Percentiles rank a stretch among this genome's conserved stretches.
Evolutionary conservation across 2,797 vertebrate genomes (phyloP).

Genomic region (Spinibarbus caldwelli): DNA sequence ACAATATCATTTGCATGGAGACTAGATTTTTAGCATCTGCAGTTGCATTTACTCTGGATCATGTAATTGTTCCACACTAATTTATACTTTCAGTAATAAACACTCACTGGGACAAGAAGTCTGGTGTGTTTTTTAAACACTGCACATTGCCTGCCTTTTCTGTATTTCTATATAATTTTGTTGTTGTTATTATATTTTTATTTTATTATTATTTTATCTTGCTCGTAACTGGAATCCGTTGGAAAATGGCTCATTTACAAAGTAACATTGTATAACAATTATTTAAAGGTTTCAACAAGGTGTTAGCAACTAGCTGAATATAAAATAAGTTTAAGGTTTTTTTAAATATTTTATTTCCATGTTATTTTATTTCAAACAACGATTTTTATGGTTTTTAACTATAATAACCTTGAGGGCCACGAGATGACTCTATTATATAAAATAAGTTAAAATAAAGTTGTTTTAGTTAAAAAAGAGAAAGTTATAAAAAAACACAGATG

Average conservation of each 20-base stretch:
- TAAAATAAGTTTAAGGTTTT: too few relatives aligned
- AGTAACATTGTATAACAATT: not conserved
- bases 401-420: not conserved
- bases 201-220: not conserved
- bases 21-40: slow-evolving; percentile 4
- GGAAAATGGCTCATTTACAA: not conserved
- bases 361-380: not conserved
- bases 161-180: not conserved
- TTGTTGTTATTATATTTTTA: too few relatives aligned
- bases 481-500: too few relatives aligned
- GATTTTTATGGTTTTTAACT: not conserved
- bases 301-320: too few relatives aligned
- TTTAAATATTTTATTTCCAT: not conserved
- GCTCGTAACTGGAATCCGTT: too few relatives aligned
- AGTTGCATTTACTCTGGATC: slow-evolving; percentile 14
- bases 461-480: not conserved
- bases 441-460: not conserved
- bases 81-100: slow-evolving; percentile 61
- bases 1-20: not conserved
- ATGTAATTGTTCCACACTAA: slow-evolving; percentile 27
- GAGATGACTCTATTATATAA: not conserved
- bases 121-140: not conserved
- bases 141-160: not conserved
- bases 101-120: slow-evolving; percentile 29
- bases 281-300: too few relatives aligned